A percentile compares a stretch with the other conserved stretches of the same genome.
phyloP scores from a whole-genome alignment of 2,797 vertebrate genomes.

The Hippopotamyrus pictus region DNA sequence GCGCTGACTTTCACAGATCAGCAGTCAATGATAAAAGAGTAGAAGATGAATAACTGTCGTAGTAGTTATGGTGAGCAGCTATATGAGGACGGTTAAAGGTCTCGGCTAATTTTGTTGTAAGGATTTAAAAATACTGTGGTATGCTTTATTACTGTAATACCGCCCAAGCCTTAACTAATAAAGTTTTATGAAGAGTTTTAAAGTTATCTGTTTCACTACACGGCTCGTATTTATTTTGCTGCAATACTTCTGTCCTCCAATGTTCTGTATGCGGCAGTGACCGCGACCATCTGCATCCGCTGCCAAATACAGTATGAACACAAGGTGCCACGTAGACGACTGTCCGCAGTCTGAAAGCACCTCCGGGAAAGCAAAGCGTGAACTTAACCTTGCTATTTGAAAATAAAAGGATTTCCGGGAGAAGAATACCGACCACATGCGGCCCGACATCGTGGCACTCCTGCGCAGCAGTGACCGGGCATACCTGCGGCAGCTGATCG shows the following conservation, averaged over 20 bases:
- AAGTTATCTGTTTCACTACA: neutral
- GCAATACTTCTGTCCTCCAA: neutral
- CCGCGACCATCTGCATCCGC: neutral
- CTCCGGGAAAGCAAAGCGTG: neutral
- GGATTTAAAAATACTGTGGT: neutral
- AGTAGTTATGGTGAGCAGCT: neutral
- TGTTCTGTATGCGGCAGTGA: neutral
- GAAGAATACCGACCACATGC: slow-evolving; percentile 98
- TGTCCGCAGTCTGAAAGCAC: neutral
- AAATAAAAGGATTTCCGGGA: slow-evolving; percentile 85
- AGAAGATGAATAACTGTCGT: neutral
- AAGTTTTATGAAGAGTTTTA: no score
- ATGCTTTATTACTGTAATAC: neutral
- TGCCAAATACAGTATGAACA: neutral
- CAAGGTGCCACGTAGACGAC: neutral
- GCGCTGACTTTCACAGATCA: neutral
- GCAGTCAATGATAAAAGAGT: neutral
- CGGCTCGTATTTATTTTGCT: neutral
- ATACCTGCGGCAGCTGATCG: slow-evolving; percentile 85
- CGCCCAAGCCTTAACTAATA: neutral
- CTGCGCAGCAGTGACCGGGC: slow-evolving; percentile 86
- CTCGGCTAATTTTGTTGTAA: neutral
- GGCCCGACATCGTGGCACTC: slow-evolving; percentile 88
- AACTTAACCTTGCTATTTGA: neutral
- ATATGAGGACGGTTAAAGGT: neutral